phyloP scores from a whole-genome alignment of 1,140 invertebrate genomes.

The Branchinecta lynchi region DNA sequence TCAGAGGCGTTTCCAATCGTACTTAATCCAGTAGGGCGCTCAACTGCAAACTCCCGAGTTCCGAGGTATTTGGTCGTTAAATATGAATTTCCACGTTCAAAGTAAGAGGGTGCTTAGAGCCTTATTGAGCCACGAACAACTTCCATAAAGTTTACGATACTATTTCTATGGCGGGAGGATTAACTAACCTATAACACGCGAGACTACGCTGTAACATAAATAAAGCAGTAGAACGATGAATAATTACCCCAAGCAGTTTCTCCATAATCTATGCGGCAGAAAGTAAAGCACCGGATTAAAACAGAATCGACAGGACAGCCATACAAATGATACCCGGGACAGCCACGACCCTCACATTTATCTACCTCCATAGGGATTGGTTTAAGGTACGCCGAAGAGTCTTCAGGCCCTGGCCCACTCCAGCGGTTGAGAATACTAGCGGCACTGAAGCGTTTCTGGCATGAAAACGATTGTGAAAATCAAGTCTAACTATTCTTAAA shows the following conservation, averaged over 20 bases:
- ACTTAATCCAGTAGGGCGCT: too few species aligned
- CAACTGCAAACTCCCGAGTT: too few species aligned
- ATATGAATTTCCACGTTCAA: too few species aligned
- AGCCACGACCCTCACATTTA: background rate
- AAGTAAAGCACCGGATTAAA: background rate
- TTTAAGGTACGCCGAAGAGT: background rate
- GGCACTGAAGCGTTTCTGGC: background rate
- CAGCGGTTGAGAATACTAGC: slow-evolving; percentile 3
- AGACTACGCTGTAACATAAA: background rate
- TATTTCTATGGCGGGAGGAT: too few species aligned
- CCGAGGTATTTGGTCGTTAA: too few species aligned
- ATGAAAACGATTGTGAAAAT: slow-evolving; percentile 13
- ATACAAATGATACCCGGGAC: too few species aligned
- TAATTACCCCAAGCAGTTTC: slow-evolving; percentile 36
- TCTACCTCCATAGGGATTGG: background rate
- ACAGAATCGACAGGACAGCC: too few species aligned
- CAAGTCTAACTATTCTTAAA: slow-evolving; percentile 8
- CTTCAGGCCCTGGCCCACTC: background rate
- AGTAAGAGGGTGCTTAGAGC: too few species aligned
- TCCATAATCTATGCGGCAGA: slow-evolving; percentile 33
- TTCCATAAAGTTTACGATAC: too few species aligned
- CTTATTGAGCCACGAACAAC: too few species aligned
- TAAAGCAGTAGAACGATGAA: slow-evolving; percentile 12
- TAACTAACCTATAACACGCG: too few species aligned
- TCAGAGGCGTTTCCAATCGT: too few species aligned